These are phyloP conservation scores for Pterophyllum scalare DNA, from an alignment of 2,113 vertebrate genomes.

Conservation along the genomic window DNA sequence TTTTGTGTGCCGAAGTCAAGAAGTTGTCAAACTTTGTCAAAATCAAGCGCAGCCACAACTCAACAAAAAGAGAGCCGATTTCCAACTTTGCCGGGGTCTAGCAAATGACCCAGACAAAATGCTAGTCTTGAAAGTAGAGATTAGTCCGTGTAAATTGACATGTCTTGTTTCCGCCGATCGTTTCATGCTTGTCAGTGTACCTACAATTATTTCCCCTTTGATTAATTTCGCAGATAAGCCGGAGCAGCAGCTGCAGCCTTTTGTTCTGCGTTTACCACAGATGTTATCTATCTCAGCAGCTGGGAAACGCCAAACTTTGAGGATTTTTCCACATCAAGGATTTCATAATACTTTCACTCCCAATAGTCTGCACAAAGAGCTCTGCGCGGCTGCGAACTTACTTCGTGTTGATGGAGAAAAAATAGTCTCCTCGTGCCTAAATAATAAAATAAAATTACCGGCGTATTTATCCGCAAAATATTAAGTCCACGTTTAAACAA, in stretches of 20 bases:
- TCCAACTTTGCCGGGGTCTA: slow-evolving; percentile 78
- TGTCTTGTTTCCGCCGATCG: slow-evolving; percentile 72
- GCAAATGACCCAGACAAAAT: slow-evolving; percentile 85
- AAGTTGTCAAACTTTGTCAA: slow-evolving; percentile 94
- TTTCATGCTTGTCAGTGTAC: slow-evolving; percentile 35
- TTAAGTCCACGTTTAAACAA: neutral
- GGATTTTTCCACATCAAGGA: neutral
- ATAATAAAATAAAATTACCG: neutral
- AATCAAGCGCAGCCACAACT: slow-evolving; percentile 80
- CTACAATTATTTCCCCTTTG: slow-evolving; percentile 32
- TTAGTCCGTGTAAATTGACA: slow-evolving; percentile 80
- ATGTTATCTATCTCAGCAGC: neutral
- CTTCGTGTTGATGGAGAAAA: neutral
- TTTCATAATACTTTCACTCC: neutral
- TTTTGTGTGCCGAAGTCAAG: slow-evolving; percentile 81
- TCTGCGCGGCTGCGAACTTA: neutral
- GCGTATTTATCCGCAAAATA: neutral
- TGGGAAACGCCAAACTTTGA: neutral
- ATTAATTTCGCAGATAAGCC: slow-evolving; percentile 1
- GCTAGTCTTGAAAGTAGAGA: slow-evolving; percentile 69
- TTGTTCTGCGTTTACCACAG: neutral
- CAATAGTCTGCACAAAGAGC: neutral
- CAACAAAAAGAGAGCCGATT: slow-evolving; percentile 52
- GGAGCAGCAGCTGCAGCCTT: slow-evolving; percentile 4
- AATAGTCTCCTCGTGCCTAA: neutral